Base-by-base conservation (phyloP, 2,113 vertebrate species). In the Caranx melampygus region DNA sequence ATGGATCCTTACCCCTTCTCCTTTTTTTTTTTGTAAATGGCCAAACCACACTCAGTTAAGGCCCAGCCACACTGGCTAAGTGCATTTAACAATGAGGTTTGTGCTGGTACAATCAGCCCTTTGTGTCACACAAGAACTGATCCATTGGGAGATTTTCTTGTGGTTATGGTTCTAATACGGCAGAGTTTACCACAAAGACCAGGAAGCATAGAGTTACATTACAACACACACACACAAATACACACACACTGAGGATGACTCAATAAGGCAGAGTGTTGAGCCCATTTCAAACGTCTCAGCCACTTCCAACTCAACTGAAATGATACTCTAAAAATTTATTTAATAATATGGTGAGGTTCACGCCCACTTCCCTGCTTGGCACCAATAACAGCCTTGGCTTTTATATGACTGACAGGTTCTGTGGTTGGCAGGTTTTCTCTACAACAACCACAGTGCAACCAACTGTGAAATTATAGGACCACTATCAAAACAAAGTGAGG, bases 131-230 rank as follows among this genome's bases (percentile, higher is more conserved):
- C 69, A 42, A 80, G 72, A 76, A 72, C 79, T 84, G 87, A 91
- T 92, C 90, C 88, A 45, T 83, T 82, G 86, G 80, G 84, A 88
- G 91, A 87, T 87, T 92, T 92, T 91, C 88, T 90, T 92, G 86
- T 66, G 92, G 91, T 93, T 92, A 90, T 88, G 84, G 71, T 89
- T 87, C 85, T 90, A 89, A 91, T 91, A 86, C 74, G 44, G 81
- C 81, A 76, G 71, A 89, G 85, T 91, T 87, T 78, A 93, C 90
- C 84, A 76, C 90, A 92, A 90, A 83, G 72, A 88, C 75, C 75
- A 82, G 73, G 73, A 87, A 83, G 76, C 81, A 73, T 66, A 51
- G 75, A 60, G 70, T 85, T 77, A 70, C 68, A 65, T 74, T 75
- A 77, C 60, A 87, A 61, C 72, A 69, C 70, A 74, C 71, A 77